phyloP scores from a whole-genome alignment of 2,888 invertebrate species.

The Carabus problematicus region DNA sequence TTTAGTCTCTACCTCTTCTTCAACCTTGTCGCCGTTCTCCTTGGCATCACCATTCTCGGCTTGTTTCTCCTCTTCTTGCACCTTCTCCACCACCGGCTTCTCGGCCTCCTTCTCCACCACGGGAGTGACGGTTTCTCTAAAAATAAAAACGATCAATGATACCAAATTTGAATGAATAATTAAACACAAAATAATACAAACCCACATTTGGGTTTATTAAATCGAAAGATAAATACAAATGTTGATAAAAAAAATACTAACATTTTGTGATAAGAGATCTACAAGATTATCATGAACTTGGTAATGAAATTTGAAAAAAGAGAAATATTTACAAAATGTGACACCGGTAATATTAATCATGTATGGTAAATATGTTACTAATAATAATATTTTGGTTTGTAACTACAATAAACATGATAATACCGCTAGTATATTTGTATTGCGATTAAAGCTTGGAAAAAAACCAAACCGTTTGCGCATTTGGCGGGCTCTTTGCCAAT shows the following conservation, averaged over 20 bases:
- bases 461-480: conserved; percentile 18
- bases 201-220: too few relatives aligned
- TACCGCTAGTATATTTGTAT: conserved; percentile 1
- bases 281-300: too few relatives aligned
- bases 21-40: conserved; percentile 58
- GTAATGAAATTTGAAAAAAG: too few relatives aligned
- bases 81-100: conserved; percentile 52
- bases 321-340: too few relatives aligned
- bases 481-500: conserved; percentile 39
- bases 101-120: conserved; percentile 42
- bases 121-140: conserved; percentile 27
- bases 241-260: too few relatives aligned
- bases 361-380: conserved; percentile 2
- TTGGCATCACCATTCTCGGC: conserved; percentile 56
- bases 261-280: too few relatives aligned
- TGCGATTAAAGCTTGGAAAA: conserved; percentile 19
- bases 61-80: conserved; percentile 55
- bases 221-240: too few relatives aligned
- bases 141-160: not conserved
- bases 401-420: not conserved
- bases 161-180: too few relatives aligned
- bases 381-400: not conserved
- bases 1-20: conserved; percentile 57
- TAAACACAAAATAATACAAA: too few relatives aligned
- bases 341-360: too few relatives aligned